These are phyloP conservation scores for Quadroppia sp. DNA, from an alignment of 2,888 invertebrate genomes.

Conservation along the genomic window DNA sequence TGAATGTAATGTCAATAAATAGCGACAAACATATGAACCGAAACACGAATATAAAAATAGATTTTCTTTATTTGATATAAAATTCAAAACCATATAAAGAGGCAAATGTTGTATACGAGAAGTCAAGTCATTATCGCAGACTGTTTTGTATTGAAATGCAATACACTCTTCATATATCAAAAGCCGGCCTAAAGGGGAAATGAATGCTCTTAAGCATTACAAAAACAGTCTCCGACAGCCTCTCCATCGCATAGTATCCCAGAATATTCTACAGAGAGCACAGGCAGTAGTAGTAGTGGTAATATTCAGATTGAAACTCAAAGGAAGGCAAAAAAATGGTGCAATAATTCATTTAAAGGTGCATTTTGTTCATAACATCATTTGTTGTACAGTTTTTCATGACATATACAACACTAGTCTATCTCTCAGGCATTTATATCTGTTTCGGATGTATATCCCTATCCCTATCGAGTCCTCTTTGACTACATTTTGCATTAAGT, in stretches of 20 bases:
- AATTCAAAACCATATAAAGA: background rate
- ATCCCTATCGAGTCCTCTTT: too few relatives aligned
- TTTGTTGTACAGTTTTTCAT: too few relatives aligned
- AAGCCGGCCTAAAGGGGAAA: conserved; percentile 36
- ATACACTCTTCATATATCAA: conserved; percentile 36
- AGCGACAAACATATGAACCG: conserved; percentile 2
- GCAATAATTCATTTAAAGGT: background rate
- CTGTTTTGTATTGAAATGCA: conserved; percentile 11
- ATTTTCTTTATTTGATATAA: background rate
- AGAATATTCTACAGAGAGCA: background rate
- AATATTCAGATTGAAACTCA: too few relatives aligned
- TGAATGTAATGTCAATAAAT: background rate
- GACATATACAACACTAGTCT: too few relatives aligned
- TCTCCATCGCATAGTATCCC: conserved; percentile 20
- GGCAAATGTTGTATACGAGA: background rate
- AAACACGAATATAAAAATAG: background rate
- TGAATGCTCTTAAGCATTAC: conserved; percentile 31
- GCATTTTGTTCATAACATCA: background rate
- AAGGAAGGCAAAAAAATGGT: background rate
- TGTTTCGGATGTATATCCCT: background rate
- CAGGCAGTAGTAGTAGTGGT: background rate
- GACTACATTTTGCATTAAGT: background rate
- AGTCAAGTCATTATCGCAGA: conserved; percentile 15
- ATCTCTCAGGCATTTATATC: conserved; percentile 9
- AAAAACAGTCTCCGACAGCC: conserved; percentile 33